Evolutionary conservation across 2,888 invertebrate species (phyloP).

Genomic region (Amphipoea lucens): DNA sequence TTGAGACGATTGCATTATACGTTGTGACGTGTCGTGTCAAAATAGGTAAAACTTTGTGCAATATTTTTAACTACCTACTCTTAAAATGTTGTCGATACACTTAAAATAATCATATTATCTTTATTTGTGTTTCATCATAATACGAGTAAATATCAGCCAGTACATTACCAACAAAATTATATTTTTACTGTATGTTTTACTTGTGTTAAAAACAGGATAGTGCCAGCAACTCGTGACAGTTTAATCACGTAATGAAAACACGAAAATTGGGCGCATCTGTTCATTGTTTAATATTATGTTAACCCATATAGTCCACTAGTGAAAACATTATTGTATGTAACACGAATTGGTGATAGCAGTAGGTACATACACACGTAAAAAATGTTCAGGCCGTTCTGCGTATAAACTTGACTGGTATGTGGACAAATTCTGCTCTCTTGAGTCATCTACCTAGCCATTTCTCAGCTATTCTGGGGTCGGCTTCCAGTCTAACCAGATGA

Average conservation of each 20-base stretch:
- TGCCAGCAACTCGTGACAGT: slow-evolving; percentile 30
- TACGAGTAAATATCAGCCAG: neutral
- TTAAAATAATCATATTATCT: neutral
- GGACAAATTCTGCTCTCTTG: neutral
- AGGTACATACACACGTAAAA: neutral
- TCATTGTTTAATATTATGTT: slow-evolving; percentile 39
- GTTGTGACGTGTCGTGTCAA: neutral
- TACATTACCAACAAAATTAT: neutral
- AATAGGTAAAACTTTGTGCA: neutral
- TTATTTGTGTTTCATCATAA: neutral
- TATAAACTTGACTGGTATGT: neutral
- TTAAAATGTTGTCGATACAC: neutral
- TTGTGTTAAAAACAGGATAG: slow-evolving; percentile 15
- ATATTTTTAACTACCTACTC: neutral
- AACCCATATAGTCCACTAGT: neutral
- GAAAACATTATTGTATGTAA: slow-evolving; percentile 2
- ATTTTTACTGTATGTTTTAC: neutral
- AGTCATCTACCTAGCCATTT: neutral
- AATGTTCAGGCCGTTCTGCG: neutral
- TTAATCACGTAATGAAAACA: slow-evolving; percentile 48
- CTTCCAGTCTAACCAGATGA: neutral
- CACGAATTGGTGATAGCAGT: neutral
- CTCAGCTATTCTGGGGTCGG: neutral
- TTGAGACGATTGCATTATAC: neutral
- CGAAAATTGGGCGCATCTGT: slow-evolving; percentile 25